Percentiles rank a stretch among this genome's conserved stretches.
Conservation (phyloP, 2,113 vertebrate genomes). For the Podarcis raffonei region DNA sequence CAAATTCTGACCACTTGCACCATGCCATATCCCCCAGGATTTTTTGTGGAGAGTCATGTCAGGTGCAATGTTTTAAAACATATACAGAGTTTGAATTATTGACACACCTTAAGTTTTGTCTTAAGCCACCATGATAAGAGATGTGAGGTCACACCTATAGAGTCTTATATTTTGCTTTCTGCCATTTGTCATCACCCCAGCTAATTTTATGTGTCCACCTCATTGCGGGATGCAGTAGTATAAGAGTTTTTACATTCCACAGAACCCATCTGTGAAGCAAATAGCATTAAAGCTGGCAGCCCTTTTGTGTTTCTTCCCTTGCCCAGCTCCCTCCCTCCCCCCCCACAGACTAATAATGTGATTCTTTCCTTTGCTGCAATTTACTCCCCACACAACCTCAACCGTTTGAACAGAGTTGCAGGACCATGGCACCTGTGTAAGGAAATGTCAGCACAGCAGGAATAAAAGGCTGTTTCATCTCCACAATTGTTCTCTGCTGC, state of each 20-base stretch:
- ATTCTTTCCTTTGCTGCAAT: constrained; percentile 8
- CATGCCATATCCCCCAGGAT: no score
- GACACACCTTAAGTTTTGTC: neutral
- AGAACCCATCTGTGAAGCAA: neutral
- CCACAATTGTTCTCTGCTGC: neutral
- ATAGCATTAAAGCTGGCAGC: constrained; percentile 1
- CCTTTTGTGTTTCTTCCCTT: neutral
- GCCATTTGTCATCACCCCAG: neutral
- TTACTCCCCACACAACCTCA: neutral
- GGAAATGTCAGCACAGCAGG: neutral
- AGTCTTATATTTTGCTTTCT: neutral
- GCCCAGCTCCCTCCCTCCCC: neutral
- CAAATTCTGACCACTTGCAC: no score
- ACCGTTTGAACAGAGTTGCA: neutral
- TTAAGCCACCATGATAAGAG: neutral
- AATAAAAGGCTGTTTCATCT: accelerated
- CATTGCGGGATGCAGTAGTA: neutral
- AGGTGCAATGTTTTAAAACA: no score
- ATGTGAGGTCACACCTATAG: neutral
- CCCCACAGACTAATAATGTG: neutral
- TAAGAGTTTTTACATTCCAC: neutral
- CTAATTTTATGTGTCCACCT: neutral
- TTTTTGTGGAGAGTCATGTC: no score
- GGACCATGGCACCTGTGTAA: neutral
- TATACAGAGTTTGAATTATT: neutral